These are phyloP conservation scores for Melanotaenia boesemani DNA, from an alignment of 2,797 vertebrate genomes.

Conservation along the genomic window DNA sequence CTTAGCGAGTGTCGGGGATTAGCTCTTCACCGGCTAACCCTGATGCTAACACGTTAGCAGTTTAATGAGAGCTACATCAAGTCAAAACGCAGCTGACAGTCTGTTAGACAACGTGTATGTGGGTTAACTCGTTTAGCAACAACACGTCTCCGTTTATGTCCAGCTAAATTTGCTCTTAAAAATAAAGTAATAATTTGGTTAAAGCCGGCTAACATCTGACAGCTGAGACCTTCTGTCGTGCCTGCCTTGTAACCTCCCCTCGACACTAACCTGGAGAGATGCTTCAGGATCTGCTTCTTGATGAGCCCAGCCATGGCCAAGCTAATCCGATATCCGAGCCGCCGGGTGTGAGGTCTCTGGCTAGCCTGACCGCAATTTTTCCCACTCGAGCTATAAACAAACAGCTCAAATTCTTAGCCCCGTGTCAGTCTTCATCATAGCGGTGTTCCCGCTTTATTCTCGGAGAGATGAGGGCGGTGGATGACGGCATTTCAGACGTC, in stretches of 20 bases:
- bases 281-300: constrained; percentile 89
- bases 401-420: constrained; percentile 56
- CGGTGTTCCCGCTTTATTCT: constrained; percentile 48
- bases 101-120: background rate
- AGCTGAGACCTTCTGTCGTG: background rate
- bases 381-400: constrained; percentile 47
- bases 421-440: constrained; percentile 60
- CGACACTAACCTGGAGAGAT: constrained; percentile 86
- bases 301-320: constrained; percentile 85
- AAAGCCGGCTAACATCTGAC: constrained; percentile 27
- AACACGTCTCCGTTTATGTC: background rate
- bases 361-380: constrained; percentile 56
- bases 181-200: background rate
- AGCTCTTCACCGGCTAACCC: constrained; percentile 43
- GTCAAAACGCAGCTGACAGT: constrained; percentile 33
- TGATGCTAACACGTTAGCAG: constrained; percentile 58
- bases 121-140: background rate
- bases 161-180: background rate
- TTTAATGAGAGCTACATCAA: constrained; percentile 18
- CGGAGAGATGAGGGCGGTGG: background rate
- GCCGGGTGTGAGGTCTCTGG: constrained; percentile 34
- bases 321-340: constrained; percentile 44
- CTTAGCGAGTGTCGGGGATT: constrained; percentile 43
- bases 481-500: constrained; percentile 35
- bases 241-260: background rate